These are phyloP conservation scores for Microcebus murinus DNA, from an alignment of 2,113 vertebrate genomes.

Conservation along the genomic window DNA sequence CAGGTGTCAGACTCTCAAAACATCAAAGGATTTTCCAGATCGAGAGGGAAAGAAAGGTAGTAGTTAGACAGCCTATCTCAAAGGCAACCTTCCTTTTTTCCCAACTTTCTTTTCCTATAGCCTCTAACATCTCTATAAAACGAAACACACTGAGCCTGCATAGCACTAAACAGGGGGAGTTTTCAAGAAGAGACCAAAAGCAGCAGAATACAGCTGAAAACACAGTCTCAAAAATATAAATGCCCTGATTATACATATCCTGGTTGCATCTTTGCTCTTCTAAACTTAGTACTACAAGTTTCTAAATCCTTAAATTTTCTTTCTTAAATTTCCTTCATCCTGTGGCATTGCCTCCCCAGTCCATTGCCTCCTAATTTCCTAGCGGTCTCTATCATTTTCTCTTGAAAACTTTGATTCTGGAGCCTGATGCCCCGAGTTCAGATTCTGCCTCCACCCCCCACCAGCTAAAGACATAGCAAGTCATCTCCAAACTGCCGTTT, in stretches of 20 bases:
- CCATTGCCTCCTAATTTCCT: not conserved
- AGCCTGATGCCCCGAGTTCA: not conserved
- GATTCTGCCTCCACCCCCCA: not conserved
- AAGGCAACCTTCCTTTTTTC: not conserved
- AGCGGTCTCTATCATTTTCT: not conserved
- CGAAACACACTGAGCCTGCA: not conserved
- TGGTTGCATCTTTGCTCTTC: not conserved
- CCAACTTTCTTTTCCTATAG: conserved; percentile 18
- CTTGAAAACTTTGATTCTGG: conserved; percentile 16
- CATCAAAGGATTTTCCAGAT: not conserved
- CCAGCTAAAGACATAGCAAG: not conserved
- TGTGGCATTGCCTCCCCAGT: not conserved
- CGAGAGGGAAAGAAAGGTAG: not conserved
- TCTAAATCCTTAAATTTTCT: not conserved
- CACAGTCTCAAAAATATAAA: conserved; percentile 32
- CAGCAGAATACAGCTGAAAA: conserved; percentile 43
- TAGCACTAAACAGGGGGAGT: not conserved
- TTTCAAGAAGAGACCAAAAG: conserved; percentile 12
- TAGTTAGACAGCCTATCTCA: not conserved
- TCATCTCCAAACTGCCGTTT: conserved; percentile 11
- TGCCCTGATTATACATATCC: not conserved
- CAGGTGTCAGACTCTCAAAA: not conserved
- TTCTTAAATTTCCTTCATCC: not conserved
- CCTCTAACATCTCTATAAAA: conserved; percentile 2
- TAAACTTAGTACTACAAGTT: not conserved